phyloP scores from a whole-genome alignment of 2,888 invertebrate species.

The Ceriagrion tenellum region DNA sequence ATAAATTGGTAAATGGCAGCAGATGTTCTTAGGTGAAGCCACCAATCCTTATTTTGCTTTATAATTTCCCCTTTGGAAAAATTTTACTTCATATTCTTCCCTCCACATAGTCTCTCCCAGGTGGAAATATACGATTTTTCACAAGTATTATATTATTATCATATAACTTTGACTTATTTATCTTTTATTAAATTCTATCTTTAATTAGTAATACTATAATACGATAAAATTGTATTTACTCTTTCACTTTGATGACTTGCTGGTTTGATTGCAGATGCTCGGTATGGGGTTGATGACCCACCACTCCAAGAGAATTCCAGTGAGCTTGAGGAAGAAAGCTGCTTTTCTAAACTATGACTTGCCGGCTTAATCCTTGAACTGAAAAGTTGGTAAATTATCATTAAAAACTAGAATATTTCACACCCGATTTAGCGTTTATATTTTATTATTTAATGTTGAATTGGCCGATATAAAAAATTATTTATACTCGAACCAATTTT shows the following conservation, averaged over 20 bases:
- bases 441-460: too few relatives aligned
- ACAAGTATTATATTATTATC: background rate
- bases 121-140: background rate
- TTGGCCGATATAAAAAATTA: too few relatives aligned
- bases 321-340: constrained; percentile 36
- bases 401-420: background rate
- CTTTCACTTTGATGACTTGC: constrained; percentile 62
- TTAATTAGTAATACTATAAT: background rate
- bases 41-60: too few relatives aligned
- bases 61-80: too few relatives aligned
- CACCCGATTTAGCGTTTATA: background rate
- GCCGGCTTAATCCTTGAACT: constrained; percentile 47
- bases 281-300: constrained; percentile 42
- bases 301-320: constrained; percentile 8
- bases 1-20: too few relatives aligned
- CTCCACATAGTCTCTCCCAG: background rate
- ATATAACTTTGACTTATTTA: background rate
- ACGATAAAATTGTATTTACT: background rate
- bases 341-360: constrained; percentile 56
- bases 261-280: constrained; percentile 42
- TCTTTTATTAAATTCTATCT: background rate
- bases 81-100: too few relatives aligned
- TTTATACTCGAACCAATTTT: too few relatives aligned
- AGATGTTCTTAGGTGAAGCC: too few relatives aligned
- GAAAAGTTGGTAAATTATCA: background rate